phyloP scores from a whole-genome alignment of 2,888 invertebrate species.

The Melinaea marsaeus region DNA sequence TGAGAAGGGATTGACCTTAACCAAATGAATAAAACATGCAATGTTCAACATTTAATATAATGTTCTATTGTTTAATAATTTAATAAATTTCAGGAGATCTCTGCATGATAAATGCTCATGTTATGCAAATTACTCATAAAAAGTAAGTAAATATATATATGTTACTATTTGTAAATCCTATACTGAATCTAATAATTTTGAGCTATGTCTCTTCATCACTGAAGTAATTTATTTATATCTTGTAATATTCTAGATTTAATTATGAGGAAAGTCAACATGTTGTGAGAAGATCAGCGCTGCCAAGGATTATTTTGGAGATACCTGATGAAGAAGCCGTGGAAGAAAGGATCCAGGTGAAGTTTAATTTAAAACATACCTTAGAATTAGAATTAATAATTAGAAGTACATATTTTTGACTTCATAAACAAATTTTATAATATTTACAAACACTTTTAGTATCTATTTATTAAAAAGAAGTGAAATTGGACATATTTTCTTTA shows the following conservation, averaged over 20 bases:
- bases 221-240: background rate
- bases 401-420: too few species aligned
- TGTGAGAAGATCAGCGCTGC: constrained; percentile 23
- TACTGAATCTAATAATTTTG: too few species aligned
- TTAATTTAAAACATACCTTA: too few species aligned
- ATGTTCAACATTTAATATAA: background rate
- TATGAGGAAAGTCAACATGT: constrained; percentile 7
- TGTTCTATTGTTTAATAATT: constrained; percentile 10
- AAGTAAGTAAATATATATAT: constrained; percentile 48
- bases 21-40: background rate
- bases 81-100: constrained; percentile 52
- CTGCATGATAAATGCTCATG: constrained; percentile 63
- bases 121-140: constrained; percentile 55
- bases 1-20: too few species aligned
- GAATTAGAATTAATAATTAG: too few species aligned
- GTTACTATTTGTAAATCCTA: too few species aligned
- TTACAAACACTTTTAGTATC: background rate
- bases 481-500: constrained; percentile 2
- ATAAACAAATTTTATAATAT: background rate
- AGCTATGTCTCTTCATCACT: too few species aligned
- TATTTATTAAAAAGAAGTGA: background rate
- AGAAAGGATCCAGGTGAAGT: constrained; percentile 49
- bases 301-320: constrained; percentile 38
- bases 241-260: constrained; percentile 7
- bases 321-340: constrained; percentile 50